These are phyloP conservation scores for Oncorhynchus masou DNA, from an alignment of 2,113 vertebrate genomes.

Conservation along the genomic window DNA sequence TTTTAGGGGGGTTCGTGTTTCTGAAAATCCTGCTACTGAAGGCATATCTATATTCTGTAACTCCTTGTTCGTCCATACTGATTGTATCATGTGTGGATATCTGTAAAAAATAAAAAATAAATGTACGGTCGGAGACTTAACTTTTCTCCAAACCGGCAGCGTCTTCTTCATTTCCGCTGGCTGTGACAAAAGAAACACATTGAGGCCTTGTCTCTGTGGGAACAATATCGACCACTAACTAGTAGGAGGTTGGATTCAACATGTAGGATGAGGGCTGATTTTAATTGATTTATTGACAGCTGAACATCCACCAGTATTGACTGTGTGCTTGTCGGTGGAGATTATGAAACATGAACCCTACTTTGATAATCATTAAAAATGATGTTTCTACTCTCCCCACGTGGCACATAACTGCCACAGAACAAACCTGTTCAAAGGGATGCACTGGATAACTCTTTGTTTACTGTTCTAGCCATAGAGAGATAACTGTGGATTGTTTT, in stretches of 20 bases:
- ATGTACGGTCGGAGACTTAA: too few species aligned
- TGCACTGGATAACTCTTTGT: constrained; percentile 59
- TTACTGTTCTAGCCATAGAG: constrained; percentile 16
- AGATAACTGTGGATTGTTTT: background rate
- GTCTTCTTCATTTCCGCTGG: too few species aligned
- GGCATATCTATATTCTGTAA: too few species aligned
- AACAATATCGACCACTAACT: background rate
- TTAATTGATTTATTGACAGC: background rate
- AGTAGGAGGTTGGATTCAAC: background rate
- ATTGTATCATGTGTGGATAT: too few species aligned
- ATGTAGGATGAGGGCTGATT: background rate
- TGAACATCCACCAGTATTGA: background rate
- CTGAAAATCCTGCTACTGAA: too few species aligned
- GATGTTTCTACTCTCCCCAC: constrained; percentile 6
- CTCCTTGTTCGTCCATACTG: too few species aligned
- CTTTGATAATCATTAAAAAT: background rate
- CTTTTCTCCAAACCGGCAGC: too few species aligned
- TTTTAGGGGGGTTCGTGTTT: too few species aligned
- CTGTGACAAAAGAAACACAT: background rate
- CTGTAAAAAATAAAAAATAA: too few species aligned
- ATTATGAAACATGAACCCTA: background rate
- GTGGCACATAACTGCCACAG: constrained; percentile 1
- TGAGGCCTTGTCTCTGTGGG: background rate
- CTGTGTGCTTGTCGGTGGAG: background rate
- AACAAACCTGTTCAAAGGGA: constrained; percentile 37